Evolutionary conservation across 2,888 invertebrate genomes (phyloP).

Genomic region (Drosophila engyochracea): DNA sequence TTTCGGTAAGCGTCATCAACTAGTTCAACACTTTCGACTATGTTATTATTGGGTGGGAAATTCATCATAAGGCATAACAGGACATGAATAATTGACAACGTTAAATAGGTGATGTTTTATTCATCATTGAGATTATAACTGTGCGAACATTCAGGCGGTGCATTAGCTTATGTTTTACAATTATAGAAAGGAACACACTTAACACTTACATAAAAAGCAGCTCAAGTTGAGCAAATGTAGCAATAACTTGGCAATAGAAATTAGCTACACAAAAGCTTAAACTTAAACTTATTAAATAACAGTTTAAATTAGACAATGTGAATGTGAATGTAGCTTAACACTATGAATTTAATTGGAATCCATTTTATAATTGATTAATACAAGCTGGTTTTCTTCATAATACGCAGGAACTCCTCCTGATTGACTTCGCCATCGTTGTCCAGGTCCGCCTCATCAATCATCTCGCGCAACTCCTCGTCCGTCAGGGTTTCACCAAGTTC

Average conservation of each 20-base stretch:
- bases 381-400: conserved; percentile 99
- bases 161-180: conserved; percentile 40
- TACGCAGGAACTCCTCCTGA: conserved; percentile 96
- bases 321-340: conserved; percentile 35
- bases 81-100: conserved; percentile 36
- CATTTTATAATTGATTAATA: conserved; percentile 87
- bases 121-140: conserved; percentile 47
- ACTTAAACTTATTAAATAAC: conserved; percentile 40
- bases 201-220: conserved; percentile 35
- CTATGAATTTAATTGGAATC: conserved; percentile 40
- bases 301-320: conserved; percentile 31
- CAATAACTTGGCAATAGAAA: conserved; percentile 20
- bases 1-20: background rate
- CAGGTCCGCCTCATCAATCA: conserved; percentile 98
- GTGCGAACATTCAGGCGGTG: conserved; percentile 69
- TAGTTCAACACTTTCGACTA: background rate
- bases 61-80: background rate
- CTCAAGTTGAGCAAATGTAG: conserved; percentile 27
- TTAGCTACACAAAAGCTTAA: conserved; percentile 41
- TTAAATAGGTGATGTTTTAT: conserved; percentile 53
- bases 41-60: background rate
- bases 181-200: conserved; percentile 34
- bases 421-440: conserved; percentile 98
- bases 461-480: conserved; percentile 98
- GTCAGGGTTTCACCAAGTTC: conserved; percentile 97